Evolutionary conservation across 2,888 invertebrate species (phyloP), one percentile per base, ranked within the genome.

Genomic region (Acleris laterana): DNA sequence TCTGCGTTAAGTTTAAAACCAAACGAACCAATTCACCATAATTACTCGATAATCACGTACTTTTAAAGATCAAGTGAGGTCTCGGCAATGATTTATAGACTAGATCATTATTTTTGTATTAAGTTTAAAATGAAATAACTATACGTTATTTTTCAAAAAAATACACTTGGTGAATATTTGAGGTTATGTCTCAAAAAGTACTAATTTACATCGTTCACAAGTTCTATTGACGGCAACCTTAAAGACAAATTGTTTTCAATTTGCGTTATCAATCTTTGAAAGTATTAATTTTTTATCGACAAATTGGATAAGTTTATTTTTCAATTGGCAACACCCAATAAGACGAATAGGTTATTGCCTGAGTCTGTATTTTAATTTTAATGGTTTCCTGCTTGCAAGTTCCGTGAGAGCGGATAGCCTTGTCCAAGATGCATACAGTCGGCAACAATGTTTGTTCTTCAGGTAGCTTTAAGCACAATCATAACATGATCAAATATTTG

Each of bases 381-480:
- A 71, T 65, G 52, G 65, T 66, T 69, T 71, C 71, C 69, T 71
- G 68, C 46, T 38, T 48, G 19, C 9, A 2, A 60, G 62, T 63
- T 67, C 67, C 69, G 68, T 69, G 69, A 68, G 71, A 69, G 68
- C 38, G 57, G 63, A 28, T 59, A 44, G 68, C 68, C 68, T 68
- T 68, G 68, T 62, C 25, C 51, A 60, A 62, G 60, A 69, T 62
- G 65, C 50, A 42, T 59, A 62, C 65, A 56, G 48, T 25, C 32
- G 22, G 22, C 61, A n/a, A 48, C 50, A 32, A 46, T 5, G 46
- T 22, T 25, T 57, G 17, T 57, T 25, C n/a, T 3, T 49, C 49
- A 9, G 20, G 20, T 19, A 11, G 48, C 25, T 50, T 50, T 42
- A 56, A 38, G 5, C 17, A 5, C 56, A 63, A 44, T 57, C 22